phyloP scores from a whole-genome alignment of 2,113 vertebrate genomes.

The Cynopterus brachyotis region DNA sequence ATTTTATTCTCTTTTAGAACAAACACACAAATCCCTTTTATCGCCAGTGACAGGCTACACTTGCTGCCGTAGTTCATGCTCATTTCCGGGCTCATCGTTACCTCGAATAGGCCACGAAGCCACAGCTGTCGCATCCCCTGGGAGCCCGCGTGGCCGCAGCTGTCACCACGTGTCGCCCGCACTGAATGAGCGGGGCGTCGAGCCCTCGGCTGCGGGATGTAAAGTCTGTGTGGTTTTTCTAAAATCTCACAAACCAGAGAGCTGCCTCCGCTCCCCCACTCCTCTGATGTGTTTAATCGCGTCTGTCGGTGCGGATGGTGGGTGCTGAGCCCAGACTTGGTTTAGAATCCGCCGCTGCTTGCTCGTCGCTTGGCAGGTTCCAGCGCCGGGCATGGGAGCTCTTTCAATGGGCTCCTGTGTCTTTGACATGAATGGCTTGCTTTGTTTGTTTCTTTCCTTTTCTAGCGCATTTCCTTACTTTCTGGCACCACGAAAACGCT shows the following conservation, averaged over 20 bases:
- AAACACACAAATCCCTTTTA: background rate
- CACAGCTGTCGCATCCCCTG: accelerated
- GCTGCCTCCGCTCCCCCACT: background rate
- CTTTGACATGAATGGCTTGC: background rate
- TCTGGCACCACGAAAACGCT: too few relatives aligned
- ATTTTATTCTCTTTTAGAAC: background rate
- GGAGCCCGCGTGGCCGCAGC: too few relatives aligned
- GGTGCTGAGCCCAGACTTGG: background rate
- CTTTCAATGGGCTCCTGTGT: background rate
- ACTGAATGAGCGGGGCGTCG: accelerated
- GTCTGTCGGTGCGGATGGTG: too few relatives aligned
- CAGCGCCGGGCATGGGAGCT: background rate
- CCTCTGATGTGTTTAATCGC: too few relatives aligned
- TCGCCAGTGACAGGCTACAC: background rate
- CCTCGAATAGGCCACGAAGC: accelerated
- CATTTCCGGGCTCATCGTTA: background rate
- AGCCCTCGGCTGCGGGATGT: accelerated
- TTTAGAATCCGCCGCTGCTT: background rate
- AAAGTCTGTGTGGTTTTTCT: accelerated
- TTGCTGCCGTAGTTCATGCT: background rate
- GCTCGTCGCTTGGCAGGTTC: background rate
- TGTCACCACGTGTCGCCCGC: accelerated
- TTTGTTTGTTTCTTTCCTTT: background rate
- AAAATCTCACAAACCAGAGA: background rate
- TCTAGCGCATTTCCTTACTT: background rate